Percentiles rank a stretch among this genome's conserved stretches.
Conservation (phyloP, 1,140 invertebrate species). For the Nephotettix cincticeps region DNA sequence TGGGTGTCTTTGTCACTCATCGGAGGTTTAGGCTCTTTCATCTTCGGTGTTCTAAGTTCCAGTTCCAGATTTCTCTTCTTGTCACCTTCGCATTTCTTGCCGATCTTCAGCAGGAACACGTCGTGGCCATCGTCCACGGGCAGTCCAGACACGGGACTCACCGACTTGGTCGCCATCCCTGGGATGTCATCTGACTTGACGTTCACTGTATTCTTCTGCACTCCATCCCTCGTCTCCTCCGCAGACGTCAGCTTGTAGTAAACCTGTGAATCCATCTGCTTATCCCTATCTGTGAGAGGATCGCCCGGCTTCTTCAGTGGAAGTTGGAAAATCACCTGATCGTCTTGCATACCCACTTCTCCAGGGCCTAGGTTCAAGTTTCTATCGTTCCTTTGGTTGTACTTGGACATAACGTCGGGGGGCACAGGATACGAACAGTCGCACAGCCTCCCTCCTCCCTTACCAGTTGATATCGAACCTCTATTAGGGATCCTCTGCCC, state of each 20-base stretch:
- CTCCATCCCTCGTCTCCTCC: background rate
- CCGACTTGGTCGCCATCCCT: background rate
- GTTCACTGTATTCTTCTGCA: background rate
- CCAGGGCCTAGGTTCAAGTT: background rate
- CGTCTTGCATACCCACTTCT: constrained; percentile 4
- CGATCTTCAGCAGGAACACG: constrained; percentile 12
- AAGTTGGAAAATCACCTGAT: constrained; percentile 16
- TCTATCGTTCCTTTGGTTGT: background rate
- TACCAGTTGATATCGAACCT: no score
- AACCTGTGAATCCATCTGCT: background rate
- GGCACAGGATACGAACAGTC: constrained; percentile 29
- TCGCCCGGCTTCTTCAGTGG: constrained; percentile 4
- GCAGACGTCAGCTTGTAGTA: constrained; percentile 1
- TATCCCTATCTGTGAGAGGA: background rate
- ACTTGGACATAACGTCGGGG: background rate
- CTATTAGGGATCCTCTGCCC: no score
- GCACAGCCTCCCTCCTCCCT: constrained; percentile 13
- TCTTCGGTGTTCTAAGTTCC: constrained; percentile 11
- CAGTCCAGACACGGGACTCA: background rate
- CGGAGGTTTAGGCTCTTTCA: constrained; percentile 17
- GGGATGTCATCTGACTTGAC: constrained; percentile 1
- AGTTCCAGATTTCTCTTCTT: constrained; percentile 8
- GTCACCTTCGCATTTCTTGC: constrained; percentile 13
- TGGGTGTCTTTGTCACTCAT: constrained; percentile 5
- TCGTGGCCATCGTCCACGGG: constrained; percentile 1